These are phyloP conservation scores for Rosalia funebris DNA, from an alignment of 2,888 invertebrate species.

Conservation along the genomic window DNA sequence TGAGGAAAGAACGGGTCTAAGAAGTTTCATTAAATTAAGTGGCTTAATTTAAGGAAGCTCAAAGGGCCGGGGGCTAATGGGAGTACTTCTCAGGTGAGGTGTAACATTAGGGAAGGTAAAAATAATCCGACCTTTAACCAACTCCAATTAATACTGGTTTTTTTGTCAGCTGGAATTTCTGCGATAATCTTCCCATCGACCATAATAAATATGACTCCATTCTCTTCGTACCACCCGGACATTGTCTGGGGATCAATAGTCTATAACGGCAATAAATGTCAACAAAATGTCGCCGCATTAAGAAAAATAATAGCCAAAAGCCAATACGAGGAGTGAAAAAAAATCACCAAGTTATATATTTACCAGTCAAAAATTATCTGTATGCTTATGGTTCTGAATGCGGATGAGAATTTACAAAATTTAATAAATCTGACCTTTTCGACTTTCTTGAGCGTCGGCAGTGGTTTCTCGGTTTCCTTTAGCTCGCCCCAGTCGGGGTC, in stretches of 20 bases:
- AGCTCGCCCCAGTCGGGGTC: slow-evolving; percentile 94
- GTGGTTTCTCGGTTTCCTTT: slow-evolving; percentile 89
- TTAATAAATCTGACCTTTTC: slow-evolving; percentile 80
- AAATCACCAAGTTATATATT: not conserved
- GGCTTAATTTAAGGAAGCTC: slow-evolving; percentile 1
- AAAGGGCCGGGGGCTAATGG: not conserved
- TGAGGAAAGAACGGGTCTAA: slow-evolving; percentile 12
- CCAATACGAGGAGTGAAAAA: slow-evolving; percentile 41
- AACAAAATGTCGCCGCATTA: slow-evolving; percentile 31
- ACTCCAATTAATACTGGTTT: slow-evolving; percentile 73
- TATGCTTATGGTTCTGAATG: not conserved
- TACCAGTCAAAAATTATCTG: not conserved
- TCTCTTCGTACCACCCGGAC: slow-evolving; percentile 64
- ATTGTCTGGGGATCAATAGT: slow-evolving; percentile 51
- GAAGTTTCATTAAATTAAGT: too few species aligned
- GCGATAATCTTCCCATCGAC: slow-evolving; percentile 72
- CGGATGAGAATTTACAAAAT: slow-evolving; percentile 1
- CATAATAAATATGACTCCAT: slow-evolving; percentile 70
- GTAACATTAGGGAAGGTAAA: slow-evolving; percentile 16
- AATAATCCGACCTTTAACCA: slow-evolving; percentile 73
- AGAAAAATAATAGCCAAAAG: slow-evolving; percentile 30
- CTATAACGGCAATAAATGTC: slow-evolving; percentile 62
- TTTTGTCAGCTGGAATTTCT: slow-evolving; percentile 72
- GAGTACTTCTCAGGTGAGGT: not conserved
- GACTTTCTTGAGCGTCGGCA: slow-evolving; percentile 89